phyloP scores from a whole-genome alignment of 2,888 invertebrate genomes.

The Cosmopolites sordidus region DNA sequence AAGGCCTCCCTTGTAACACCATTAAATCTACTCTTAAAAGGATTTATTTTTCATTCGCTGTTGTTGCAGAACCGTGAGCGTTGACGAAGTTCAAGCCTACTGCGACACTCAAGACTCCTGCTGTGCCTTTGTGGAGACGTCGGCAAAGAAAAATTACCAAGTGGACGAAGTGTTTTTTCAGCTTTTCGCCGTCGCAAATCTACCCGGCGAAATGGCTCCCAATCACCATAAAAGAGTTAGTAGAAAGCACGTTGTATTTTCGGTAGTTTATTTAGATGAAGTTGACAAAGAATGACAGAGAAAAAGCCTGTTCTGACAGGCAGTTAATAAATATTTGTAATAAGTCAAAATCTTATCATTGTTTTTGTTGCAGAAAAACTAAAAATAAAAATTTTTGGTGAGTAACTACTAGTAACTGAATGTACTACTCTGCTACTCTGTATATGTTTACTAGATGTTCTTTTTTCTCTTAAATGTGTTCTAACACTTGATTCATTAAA shows the following conservation, averaged over 20 bases:
- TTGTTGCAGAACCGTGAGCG: constrained; percentile 62
- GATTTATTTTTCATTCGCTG: too few species aligned
- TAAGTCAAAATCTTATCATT: too few species aligned
- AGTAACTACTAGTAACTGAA: constrained; percentile 15
- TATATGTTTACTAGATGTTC: constrained; percentile 20
- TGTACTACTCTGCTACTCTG: constrained; percentile 11
- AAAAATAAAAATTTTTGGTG: constrained; percentile 13
- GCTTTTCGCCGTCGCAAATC: constrained; percentile 74
- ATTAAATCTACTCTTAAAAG: too few species aligned
- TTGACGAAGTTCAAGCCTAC: constrained; percentile 74
- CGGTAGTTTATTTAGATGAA: neutral
- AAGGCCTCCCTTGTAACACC: too few species aligned
- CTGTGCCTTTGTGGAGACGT: constrained; percentile 78
- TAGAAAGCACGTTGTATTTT: constrained; percentile 2
- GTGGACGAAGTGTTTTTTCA: constrained; percentile 83
- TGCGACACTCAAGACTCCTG: constrained; percentile 71
- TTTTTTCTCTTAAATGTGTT: too few species aligned
- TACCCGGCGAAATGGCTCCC: constrained; percentile 85
- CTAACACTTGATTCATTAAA: too few species aligned
- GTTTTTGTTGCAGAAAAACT: constrained; percentile 22
- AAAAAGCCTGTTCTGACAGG: too few species aligned
- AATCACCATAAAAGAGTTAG: constrained; percentile 79
- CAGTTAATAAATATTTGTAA: too few species aligned
- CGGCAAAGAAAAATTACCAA: constrained; percentile 75
- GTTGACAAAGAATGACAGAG: too few species aligned